Evolutionary conservation across 1,140 invertebrate species (phyloP), one percentile per base, ranked within the genome.

Genomic region (Pectinophora gossypiella): DNA sequence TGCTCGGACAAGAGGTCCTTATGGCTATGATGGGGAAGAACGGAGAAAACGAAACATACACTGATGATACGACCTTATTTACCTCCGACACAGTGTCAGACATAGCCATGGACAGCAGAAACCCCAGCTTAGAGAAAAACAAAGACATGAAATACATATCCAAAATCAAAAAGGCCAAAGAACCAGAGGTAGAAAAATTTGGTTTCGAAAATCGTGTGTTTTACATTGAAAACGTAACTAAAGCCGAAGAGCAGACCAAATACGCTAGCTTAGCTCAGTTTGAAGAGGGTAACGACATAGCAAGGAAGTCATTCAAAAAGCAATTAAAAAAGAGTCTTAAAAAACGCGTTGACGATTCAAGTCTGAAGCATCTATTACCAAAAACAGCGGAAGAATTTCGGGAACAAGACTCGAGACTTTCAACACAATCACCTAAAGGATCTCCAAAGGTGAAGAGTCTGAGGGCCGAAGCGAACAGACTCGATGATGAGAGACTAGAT

Each of bases 251-350:
- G 65, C 90, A 92, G 44, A 89, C 90, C 40, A 91, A 91, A 61
- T 93, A 92, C 74, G 93, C 92, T 67, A 93, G 92, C 71, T 83
- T 95, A 61, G 93, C 93, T 4, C 91, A 94, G 60, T 95, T 95
- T 68, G 92, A 92, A 54, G 94, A 95, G 85, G 93, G 93, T 22
- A 94, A 91, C 72, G 94, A 95, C 71, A 95, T 95, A 51, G 93
- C 92, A 1, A 90, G 93, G 44, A 90, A 91, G 68, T 95, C 94
- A 2, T 93, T 94, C 68, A 93, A 93, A 65, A 90, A 88, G 51
- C 78, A 84, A 35, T 45, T 85, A n/a, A 75, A 69, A 23, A 87
- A 83, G 44, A 89, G 86, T 53, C 57, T 86, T 13, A 89, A 87
- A 57, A 85, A 84, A 49, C 68, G 72, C 35, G 48, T 70, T 0